A percentile compares a stretch with the other conserved stretches of the same genome.
Conservation (phyloP, 2,888 invertebrate species). For the Azorinus chamasolen region DNA sequence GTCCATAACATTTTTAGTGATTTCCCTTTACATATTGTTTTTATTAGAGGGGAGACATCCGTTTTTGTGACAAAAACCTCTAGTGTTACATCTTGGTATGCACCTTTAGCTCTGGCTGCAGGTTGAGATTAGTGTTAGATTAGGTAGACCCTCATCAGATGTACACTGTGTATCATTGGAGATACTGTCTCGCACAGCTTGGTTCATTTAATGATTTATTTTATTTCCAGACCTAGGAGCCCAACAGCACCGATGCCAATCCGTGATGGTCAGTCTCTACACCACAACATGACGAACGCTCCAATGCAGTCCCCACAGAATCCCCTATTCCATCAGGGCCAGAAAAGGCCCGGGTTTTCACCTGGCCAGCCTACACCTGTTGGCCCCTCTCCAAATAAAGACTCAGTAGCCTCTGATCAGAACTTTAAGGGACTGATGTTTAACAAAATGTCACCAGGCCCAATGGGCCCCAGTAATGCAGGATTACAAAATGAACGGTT, state of each 20-base stretch:
- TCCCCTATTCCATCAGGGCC: constrained; percentile 37
- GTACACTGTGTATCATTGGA: too few relatives aligned
- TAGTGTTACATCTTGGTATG: too few relatives aligned
- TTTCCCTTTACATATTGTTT: too few relatives aligned
- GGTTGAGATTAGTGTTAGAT: too few relatives aligned
- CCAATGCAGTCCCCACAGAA: constrained; percentile 31
- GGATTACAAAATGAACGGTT: constrained; percentile 24
- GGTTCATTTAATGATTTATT: too few relatives aligned
- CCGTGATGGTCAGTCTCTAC: not conserved
- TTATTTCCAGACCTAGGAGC: constrained; percentile 18
- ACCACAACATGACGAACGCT: not conserved
- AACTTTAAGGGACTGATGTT: constrained; percentile 21
- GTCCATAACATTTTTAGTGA: too few relatives aligned
- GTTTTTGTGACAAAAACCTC: too few relatives aligned
- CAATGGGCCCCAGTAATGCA: constrained; percentile 15
- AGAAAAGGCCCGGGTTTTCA: constrained; percentile 31
- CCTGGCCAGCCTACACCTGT: constrained; percentile 33
- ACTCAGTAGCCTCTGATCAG: constrained; percentile 28
- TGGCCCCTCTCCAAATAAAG: not conserved
- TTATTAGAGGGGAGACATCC: too few relatives aligned
- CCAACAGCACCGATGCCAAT: too few relatives aligned
- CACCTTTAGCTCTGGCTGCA: too few relatives aligned
- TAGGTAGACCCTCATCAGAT: too few relatives aligned
- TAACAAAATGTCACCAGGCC: constrained; percentile 35
- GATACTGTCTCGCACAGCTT: too few relatives aligned